Evolutionary conservation across 2,797 vertebrate genomes (phyloP), one percentile per base, ranked within the genome.

Genomic region (Sorex maritimensis): DNA sequence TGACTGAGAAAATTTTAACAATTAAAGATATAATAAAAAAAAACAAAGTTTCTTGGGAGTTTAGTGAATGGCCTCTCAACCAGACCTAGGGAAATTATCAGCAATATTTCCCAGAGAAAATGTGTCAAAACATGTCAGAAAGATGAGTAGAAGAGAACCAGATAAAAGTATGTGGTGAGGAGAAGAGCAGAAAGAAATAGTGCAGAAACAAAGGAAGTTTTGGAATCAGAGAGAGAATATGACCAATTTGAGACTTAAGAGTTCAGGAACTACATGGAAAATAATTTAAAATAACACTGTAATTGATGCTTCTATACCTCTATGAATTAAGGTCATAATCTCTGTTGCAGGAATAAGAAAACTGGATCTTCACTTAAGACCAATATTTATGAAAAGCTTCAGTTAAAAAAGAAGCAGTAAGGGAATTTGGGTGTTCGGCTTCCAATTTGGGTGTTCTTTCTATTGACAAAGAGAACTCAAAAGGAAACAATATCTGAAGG

Each of bases 341-440:
- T 58, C 28, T 73, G 9, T 83, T 73, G 69, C 28, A 49, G 12
- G 23, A 88, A 65, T 41, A 17, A 88, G 68, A 80, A 86, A 88
- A 68, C 1, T 9, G n/a, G 49, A 86, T 67, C 14, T 21, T 34
- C 68, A 41, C 13, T 81, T 79, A 74, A 94, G 3, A 10, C 28
- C 12, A 87, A 80, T 46, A 55, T 10, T 91, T 93, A 55, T 1
- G 1, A 14, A 52, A 93, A 34, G 26, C 77, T 93, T 77, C 77
- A 61, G 55, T 92, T 78, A 82, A 86, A 4, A 61, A 44, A 74
- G 44, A 85, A 1, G 3, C 7, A 38, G 15, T 5, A 69, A 63
- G 73, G 23, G n/a, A 91, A 94, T 9, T 63, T 80, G 30, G 12
- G 2, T 79, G 2, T 52, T 73, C 46, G 67, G 55, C 41, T 26